Base-by-base conservation (phyloP, 2,888 invertebrate genomes). In the Apamea anceps region DNA sequence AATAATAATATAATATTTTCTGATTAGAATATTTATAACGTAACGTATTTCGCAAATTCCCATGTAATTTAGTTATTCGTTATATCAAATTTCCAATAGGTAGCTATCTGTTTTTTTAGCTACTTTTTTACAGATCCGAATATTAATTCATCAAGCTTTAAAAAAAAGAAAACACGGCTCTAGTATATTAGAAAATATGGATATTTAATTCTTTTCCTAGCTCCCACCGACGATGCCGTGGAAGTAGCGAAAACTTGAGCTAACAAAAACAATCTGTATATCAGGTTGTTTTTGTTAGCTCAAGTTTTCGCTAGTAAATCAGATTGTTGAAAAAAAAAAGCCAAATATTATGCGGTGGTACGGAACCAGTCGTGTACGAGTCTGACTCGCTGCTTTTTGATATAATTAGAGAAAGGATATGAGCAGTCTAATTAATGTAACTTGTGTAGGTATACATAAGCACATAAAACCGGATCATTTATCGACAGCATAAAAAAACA, bases 401-500 rank as follows among this genome's bases (percentile, higher is more conserved):
- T 37, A 62, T 10, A 1, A 42, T 54, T 21, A 60, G 37, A 32
- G 32, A 75, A 42, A 51, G 5, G 13, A 66, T 37, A 51, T 28
- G 18, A n/a, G n/a, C 54, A n/a, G 18, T 10, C 10, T 32, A 32
- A 2, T 10, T 54, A 18, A 6, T 18, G 32, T 21, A 28, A 48
- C 13, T 28, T 28, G 12, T 68, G 12, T 21, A 13, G 45, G 0
- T 7, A 48, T 25, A 54, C 32, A 25, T 18, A 15, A 18, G 54
- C n/a, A 42, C 48, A 79, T 60, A 60, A 66, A 62, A 68, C 62
- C 32, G 48, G 48, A 85, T 74, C 62, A 60, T n/a, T 62, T 73
- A 66, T 28, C 37, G 57, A 37, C 63, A 70, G n/a, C 37, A 45
- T 15, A 63, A 75, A 79, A 68, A 68, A 37, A 37, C 18, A 21